These are phyloP conservation scores for Clinocottus analis DNA, from an alignment of 2,113 vertebrate genomes.

Conservation along the genomic window DNA sequence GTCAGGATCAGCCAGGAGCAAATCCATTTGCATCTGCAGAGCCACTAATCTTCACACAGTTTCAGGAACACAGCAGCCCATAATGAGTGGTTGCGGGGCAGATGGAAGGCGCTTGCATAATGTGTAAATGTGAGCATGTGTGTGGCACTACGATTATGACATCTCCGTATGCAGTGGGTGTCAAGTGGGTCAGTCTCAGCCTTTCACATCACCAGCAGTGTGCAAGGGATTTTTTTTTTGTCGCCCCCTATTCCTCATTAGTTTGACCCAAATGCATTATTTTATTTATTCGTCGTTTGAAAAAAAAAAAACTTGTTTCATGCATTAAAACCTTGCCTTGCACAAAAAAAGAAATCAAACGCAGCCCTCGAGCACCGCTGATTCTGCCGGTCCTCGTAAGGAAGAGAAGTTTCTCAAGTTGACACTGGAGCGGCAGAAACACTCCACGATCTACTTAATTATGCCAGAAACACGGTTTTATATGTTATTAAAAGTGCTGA, in stretches of 20 bases:
- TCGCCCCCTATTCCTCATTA: neutral
- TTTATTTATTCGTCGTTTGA: neutral
- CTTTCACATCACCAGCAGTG: neutral
- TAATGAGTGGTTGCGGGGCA: slow-evolving; percentile 57
- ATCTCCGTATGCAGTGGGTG: slow-evolving; percentile 14
- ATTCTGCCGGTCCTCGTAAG: neutral
- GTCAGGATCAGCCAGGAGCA: slow-evolving; percentile 39
- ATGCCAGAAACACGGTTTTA: neutral
- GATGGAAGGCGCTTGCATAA: slow-evolving; percentile 10
- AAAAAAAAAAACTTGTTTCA: neutral
- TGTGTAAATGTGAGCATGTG: slow-evolving; percentile 14
- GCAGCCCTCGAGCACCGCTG: neutral
- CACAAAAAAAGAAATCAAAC: slow-evolving; percentile 11
- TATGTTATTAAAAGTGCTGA: neutral
- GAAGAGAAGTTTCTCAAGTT: neutral
- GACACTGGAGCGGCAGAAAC: neutral
- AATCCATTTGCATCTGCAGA: slow-evolving; percentile 43
- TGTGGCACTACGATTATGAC: slow-evolving; percentile 24
- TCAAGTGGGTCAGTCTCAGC: slow-evolving; percentile 16
- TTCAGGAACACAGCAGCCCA: slow-evolving; percentile 20
- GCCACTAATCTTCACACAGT: slow-evolving; percentile 39
- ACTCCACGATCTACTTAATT: neutral
- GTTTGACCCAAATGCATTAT: slow-evolving; percentile 28
- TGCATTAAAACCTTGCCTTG: neutral
- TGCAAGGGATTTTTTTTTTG: neutral